Percentiles rank a stretch among this genome's conserved stretches.
These are phyloP conservation scores for Mellivora capensis DNA, from an alignment of 2,113 vertebrate genomes.

Conservation along the genomic window DNA sequence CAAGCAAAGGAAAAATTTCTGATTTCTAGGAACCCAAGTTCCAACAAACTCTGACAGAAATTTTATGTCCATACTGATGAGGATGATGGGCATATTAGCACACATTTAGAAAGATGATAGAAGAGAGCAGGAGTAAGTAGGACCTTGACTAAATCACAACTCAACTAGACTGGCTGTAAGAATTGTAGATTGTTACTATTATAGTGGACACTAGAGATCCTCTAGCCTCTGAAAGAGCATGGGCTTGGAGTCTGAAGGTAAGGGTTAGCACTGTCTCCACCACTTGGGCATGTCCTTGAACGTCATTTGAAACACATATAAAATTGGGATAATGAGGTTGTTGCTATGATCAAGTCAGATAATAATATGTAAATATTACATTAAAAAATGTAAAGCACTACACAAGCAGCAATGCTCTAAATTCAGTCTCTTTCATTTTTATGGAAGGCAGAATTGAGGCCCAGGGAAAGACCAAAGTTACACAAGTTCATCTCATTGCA, in stretches of 20 bases:
- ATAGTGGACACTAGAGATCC: background rate
- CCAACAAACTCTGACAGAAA: background rate
- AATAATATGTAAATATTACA: background rate
- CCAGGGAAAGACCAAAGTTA: background rate
- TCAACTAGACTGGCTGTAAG: background rate
- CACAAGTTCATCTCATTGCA: background rate
- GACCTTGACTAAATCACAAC: constrained; percentile 1
- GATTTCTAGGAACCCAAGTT: constrained; percentile 4
- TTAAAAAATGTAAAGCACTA: background rate
- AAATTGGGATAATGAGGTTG: background rate
- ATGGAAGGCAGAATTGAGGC: background rate
- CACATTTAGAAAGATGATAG: constrained; percentile 10
- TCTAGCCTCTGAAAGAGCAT: background rate
- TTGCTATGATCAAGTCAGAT: constrained; percentile 12
- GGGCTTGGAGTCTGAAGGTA: background rate
- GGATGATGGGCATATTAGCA: background rate
- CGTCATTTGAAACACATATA: background rate
- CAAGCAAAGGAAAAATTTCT: background rate
- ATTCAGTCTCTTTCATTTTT: background rate
- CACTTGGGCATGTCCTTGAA: background rate
- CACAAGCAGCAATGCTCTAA: background rate
- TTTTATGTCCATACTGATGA: background rate
- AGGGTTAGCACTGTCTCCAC: background rate
- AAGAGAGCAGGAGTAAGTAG: background rate
- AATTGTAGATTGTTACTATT: background rate